Evolutionary conservation across 2,888 invertebrate species (phyloP).

Genomic region (Heliconius cydno): DNA sequence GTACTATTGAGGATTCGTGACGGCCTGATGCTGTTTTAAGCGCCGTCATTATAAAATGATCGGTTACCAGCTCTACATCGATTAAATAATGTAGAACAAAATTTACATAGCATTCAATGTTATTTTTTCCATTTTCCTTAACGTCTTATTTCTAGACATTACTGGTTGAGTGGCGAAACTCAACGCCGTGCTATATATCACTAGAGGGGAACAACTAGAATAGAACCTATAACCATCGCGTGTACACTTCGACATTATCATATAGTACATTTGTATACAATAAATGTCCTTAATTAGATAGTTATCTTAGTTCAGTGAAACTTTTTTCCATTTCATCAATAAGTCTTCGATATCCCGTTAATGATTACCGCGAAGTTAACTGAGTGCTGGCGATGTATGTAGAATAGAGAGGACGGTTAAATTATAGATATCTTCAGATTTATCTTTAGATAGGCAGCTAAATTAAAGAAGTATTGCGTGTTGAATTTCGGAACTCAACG

Average conservation of each 20-base stretch:
- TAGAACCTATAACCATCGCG: not conserved
- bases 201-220: not conserved
- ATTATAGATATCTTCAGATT: not conserved
- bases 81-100: not conserved
- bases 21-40: slow-evolving; percentile 59
- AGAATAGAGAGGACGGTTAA: not conserved
- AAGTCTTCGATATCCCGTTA: slow-evolving; percentile 46
- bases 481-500: too few species aligned
- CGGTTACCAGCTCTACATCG: slow-evolving; percentile 47
- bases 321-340: slow-evolving; percentile 43
- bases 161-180: not conserved
- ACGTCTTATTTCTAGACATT: not conserved
- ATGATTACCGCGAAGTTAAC: slow-evolving; percentile 47
- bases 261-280: not conserved
- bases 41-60: slow-evolving; percentile 53
- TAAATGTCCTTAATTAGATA: slow-evolving; percentile 17
- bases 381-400: slow-evolving; percentile 16
- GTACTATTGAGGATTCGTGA: slow-evolving; percentile 15
- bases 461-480: not conserved
- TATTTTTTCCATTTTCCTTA: not conserved
- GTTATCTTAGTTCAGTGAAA: slow-evolving; percentile 35
- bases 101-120: not conserved
- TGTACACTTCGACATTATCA: not conserved
- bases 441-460: not conserved
- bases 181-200: not conserved